Percentiles rank a stretch among this genome's conserved stretches.
phyloP scores from a whole-genome alignment of 1,140 invertebrate species.

The Colletes latitarsis region DNA sequence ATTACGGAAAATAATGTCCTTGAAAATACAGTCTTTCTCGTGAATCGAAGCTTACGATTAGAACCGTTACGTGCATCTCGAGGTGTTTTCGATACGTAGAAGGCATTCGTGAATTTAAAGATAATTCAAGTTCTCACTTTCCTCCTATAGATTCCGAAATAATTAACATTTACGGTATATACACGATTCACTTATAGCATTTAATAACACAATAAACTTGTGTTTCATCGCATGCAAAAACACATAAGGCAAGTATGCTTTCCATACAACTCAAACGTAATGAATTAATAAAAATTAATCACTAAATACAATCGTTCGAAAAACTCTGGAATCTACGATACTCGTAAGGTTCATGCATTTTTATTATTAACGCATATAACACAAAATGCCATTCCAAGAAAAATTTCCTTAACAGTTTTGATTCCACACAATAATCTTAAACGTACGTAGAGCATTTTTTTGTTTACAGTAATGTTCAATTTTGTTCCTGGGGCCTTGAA shows the following conservation, averaged over 20 bases:
- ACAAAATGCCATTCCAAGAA: not conserved
- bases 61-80: not conserved
- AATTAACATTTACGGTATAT: not conserved
- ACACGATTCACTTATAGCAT: too few species aligned
- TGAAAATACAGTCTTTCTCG: slow-evolving; percentile 28
- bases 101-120: slow-evolving; percentile 1
- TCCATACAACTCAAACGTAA: not conserved
- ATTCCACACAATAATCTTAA: not conserved
- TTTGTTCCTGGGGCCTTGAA: slow-evolving; percentile 34
- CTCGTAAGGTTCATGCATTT: too few species aligned
- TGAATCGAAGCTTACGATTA: slow-evolving; percentile 14
- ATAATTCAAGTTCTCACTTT: not conserved
- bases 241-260: too few species aligned
- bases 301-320: not conserved
- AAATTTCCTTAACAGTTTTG: not conserved
- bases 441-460: not conserved
- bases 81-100: not conserved
- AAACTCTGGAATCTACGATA: not conserved
- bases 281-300: not conserved
- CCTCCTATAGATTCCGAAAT: not conserved
- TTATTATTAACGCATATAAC: not conserved
- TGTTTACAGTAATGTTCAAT: not conserved
- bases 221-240: too few species aligned
- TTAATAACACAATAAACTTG: too few species aligned
- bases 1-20: slow-evolving; percentile 1